A percentile compares a stretch with the other conserved stretches of the same genome.
Conservation (phyloP, 1,140 invertebrate genomes). For the Batillaria attramentaria region DNA sequence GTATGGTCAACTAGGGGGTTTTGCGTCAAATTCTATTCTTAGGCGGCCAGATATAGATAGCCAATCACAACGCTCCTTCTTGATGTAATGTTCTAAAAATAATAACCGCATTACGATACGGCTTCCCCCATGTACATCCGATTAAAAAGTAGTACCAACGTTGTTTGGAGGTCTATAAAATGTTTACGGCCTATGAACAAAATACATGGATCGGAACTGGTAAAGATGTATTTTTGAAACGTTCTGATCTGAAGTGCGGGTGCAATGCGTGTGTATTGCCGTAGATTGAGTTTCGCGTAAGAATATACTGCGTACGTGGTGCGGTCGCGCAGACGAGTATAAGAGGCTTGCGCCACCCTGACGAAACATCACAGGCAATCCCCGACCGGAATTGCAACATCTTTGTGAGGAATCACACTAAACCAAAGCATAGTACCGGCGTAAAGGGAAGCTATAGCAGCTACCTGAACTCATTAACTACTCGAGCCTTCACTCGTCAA, state of each 20-base stretch:
- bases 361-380: slow-evolving; percentile 28
- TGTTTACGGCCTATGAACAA: too few species aligned
- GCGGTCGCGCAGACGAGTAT: slow-evolving; percentile 1
- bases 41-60: slow-evolving; percentile 14
- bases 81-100: slow-evolving; percentile 42
- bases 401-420: neutral
- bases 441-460: neutral
- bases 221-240: too few species aligned
- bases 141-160: slow-evolving; percentile 1
- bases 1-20: slow-evolving; percentile 17
- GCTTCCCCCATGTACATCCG: slow-evolving; percentile 4
- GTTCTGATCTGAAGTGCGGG: too few species aligned
- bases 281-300: too few species aligned
- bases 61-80: slow-evolving; percentile 19
- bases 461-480: slow-evolving; percentile 1
- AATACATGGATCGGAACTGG: too few species aligned
- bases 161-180: too few species aligned
- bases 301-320: slow-evolving; percentile 18
- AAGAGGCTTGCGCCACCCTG: slow-evolving; percentile 23
- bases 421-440: neutral
- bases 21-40: slow-evolving; percentile 40
- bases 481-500: slow-evolving; percentile 11
- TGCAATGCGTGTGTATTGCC: too few species aligned
- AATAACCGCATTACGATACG: slow-evolving; percentile 9
- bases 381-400: slow-evolving; percentile 22